Evolutionary conservation across 2,888 invertebrate species (phyloP).

Genomic region (Meiosimyza decipiens): DNA sequence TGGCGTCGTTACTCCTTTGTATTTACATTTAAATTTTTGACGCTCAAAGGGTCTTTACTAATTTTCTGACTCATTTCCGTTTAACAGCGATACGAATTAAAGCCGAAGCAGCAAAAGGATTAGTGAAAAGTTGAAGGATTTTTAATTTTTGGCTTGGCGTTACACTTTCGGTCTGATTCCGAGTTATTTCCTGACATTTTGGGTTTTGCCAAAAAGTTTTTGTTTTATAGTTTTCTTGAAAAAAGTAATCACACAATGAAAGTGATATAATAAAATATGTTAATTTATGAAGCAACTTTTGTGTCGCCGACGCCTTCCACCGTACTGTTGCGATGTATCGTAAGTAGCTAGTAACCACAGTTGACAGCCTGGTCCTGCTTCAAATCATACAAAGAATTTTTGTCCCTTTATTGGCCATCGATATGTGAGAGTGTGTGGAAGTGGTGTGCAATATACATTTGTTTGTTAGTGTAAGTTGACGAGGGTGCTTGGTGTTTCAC

Average conservation of each 20-base stretch:
- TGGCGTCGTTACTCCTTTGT: not conserved
- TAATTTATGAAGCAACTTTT: constrained; percentile 26
- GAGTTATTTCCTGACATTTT: too few species aligned
- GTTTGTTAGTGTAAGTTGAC: constrained; percentile 29
- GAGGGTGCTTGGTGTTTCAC: constrained; percentile 11
- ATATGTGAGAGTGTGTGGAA: not conserved
- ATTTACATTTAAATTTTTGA: not conserved
- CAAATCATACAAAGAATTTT: not conserved
- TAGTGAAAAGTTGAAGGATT: not conserved
- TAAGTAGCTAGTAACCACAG: not conserved
- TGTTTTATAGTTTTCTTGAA: too few species aligned
- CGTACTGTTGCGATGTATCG: not conserved
- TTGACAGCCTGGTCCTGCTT: too few species aligned
- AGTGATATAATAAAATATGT: constrained; percentile 18
- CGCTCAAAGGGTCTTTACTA: constrained; percentile 4
- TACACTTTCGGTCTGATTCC: too few species aligned
- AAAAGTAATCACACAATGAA: not conserved
- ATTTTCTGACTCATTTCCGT: constrained; percentile 31
- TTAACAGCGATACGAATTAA: too few species aligned
- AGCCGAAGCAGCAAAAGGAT: not conserved
- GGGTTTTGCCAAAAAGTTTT: too few species aligned
- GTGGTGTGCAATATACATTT: too few species aligned
- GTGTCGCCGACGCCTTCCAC: not conserved
- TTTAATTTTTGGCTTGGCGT: not conserved
- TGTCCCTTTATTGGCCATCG: constrained; percentile 25